Percentiles rank a stretch among this genome's conserved stretches.
These are phyloP conservation scores for Anoplophora glabripennis DNA, from an alignment of 1,140 invertebrate genomes.

Conservation along the genomic window DNA sequence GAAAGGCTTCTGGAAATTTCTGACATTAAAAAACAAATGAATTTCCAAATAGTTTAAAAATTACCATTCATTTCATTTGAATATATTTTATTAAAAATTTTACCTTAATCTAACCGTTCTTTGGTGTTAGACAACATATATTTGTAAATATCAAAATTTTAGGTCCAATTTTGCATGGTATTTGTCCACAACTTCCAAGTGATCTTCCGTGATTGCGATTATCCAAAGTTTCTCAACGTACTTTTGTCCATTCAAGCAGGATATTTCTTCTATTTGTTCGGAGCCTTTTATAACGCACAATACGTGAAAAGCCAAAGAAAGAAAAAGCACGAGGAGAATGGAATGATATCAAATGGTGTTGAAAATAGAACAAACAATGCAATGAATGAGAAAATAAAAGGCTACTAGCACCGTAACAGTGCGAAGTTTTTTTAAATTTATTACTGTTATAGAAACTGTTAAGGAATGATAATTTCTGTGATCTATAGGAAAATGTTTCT, in stretches of 20 bases:
- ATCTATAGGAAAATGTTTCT: too few species aligned
- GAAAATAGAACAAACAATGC: background rate
- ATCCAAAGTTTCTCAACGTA: constrained; percentile 63
- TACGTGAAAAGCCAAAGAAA: constrained; percentile 56
- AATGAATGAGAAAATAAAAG: background rate
- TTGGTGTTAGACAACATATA: too few species aligned
- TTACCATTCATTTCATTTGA: too few species aligned
- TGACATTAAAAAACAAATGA: too few species aligned
- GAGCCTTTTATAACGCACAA: constrained; percentile 74
- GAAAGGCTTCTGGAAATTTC: too few species aligned
- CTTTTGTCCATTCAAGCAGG: constrained; percentile 71
- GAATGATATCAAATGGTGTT: background rate
- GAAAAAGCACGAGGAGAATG: background rate
- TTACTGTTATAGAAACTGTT: too few species aligned
- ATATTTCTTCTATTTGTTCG: constrained; percentile 82
- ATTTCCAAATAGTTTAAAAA: too few species aligned
- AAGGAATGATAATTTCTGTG: too few species aligned
- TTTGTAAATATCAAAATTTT: constrained; percentile 51
- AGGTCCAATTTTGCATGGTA: constrained; percentile 80
- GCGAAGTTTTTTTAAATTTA: too few species aligned
- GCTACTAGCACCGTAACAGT: too few species aligned
- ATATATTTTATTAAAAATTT: too few species aligned
- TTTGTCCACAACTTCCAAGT: constrained; percentile 68
- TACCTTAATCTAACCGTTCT: too few species aligned
- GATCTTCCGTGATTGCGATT: constrained; percentile 62